Conservation (phyloP, 2,888 invertebrate genomes). For the Tortrix viridana region DNA sequence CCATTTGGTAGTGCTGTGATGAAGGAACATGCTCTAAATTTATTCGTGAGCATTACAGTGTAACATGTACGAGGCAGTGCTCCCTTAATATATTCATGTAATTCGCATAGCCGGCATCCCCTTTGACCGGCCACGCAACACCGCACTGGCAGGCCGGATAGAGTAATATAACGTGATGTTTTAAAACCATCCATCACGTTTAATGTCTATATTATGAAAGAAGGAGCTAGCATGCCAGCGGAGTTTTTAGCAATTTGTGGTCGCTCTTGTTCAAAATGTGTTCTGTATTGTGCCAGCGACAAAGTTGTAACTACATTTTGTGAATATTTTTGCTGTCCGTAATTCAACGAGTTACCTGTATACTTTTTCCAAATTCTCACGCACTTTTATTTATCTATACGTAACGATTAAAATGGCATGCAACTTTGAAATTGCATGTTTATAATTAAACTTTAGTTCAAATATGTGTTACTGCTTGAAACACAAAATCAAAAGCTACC, state of each 20-base stretch:
- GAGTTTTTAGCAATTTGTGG: conserved; percentile 58
- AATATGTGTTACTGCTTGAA: conserved; percentile 40
- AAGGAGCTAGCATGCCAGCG: conserved; percentile 67
- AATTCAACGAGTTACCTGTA: no score
- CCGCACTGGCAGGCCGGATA: conserved; percentile 77
- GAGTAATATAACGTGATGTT: conserved; percentile 82
- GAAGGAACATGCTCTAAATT: conserved; percentile 79
- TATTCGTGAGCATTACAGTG: conserved; percentile 82
- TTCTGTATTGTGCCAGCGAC: conserved; percentile 31
- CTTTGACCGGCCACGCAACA: conserved; percentile 84
- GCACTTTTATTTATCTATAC: no score
- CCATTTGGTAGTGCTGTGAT: conserved; percentile 68
- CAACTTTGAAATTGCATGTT: no score
- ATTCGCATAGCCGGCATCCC: conserved; percentile 83
- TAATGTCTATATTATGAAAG: conserved; percentile 79
- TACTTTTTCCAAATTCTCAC: no score
- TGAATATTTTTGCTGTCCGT: background rate
- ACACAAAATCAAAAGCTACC: conserved; percentile 70
- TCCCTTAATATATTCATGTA: conserved; percentile 84
- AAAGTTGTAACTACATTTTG: conserved; percentile 34
- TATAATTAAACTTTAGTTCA: conserved; percentile 6
- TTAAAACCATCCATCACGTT: conserved; percentile 83
- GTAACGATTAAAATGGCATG: no score
- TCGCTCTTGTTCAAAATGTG: conserved; percentile 50
- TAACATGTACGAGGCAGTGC: conserved; percentile 78